Conservation (phyloP, 2,113 vertebrate species). For the Nibea coibor region DNA sequence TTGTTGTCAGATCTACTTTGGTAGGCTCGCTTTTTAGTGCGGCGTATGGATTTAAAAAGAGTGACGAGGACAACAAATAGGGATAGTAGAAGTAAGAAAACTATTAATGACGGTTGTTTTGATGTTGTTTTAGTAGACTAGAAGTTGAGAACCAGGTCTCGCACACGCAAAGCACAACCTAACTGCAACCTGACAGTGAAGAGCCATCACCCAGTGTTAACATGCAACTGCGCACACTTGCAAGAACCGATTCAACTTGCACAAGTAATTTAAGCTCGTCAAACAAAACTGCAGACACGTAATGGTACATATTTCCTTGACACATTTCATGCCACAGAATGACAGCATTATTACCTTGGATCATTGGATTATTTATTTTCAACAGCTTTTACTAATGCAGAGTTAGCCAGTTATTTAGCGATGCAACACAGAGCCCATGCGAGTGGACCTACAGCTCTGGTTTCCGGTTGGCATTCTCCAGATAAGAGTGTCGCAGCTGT, state of each 20-base stretch:
- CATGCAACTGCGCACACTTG: constrained; percentile 57
- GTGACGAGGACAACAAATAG: constrained; percentile 61
- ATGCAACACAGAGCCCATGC: constrained; percentile 77
- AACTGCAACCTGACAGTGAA: constrained; percentile 12
- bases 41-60: constrained; percentile 40
- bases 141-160: constrained; percentile 20
- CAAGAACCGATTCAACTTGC: constrained; percentile 12
- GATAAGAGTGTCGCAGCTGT: constrained; percentile 93
- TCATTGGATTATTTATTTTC: constrained; percentile 18
- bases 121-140: background rate
- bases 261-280: constrained; percentile 3
- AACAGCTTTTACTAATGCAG: constrained; percentile 19
- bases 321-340: constrained; percentile 42
- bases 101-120: background rate
- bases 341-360: background rate
- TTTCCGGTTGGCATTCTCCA: constrained; percentile 92
- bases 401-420: constrained; percentile 44
- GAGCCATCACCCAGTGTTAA: constrained; percentile 20
- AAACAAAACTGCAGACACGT: background rate
- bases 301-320: background rate
- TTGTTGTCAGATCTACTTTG: constrained; percentile 68
- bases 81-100: constrained; percentile 10
- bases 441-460: constrained; percentile 92
- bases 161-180: constrained; percentile 35
- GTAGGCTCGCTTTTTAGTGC: constrained; percentile 85